Conservation (phyloP, 2,888 invertebrate species). For the Argyresthia albistria region DNA sequence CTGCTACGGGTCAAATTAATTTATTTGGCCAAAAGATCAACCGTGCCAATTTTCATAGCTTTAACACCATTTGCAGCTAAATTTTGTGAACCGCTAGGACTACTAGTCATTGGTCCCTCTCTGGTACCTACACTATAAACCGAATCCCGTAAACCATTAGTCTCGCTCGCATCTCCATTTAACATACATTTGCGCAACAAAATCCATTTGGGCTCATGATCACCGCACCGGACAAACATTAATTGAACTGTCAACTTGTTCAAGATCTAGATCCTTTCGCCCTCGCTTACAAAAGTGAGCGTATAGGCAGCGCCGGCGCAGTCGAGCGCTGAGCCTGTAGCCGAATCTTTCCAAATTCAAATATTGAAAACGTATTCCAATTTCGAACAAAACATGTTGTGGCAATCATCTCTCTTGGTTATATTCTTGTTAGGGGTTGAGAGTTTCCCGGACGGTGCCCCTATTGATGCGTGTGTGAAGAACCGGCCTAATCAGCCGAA, state of each 20-base stretch:
- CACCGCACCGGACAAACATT: conserved; percentile 14
- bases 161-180: no score
- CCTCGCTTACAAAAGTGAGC: conserved; percentile 56
- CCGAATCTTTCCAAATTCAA: conserved; percentile 18
- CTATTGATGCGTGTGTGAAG: conserved; percentile 86
- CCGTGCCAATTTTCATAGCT: no score
- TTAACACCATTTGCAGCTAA: no score
- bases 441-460: conserved; percentile 86
- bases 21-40: no score
- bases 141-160: no score
- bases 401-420: not conserved
- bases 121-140: not conserved
- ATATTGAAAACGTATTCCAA: not conserved
- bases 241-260: conserved; percentile 40
- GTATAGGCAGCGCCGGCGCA: conserved; percentile 38
- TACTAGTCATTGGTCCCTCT: no score
- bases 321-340: conserved; percentile 34
- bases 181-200: not conserved
- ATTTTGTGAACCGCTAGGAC: no score
- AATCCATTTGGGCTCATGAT: not conserved
- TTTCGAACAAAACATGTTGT: not conserved
- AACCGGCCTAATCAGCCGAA: conserved; percentile 82
- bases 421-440: conserved; percentile 31
- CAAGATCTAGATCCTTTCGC: conserved; percentile 57
- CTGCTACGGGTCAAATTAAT: no score